These are phyloP conservation scores for Rhinogobio ventralis DNA, from an alignment of 2,797 vertebrate species.

Conservation along the genomic window DNA sequence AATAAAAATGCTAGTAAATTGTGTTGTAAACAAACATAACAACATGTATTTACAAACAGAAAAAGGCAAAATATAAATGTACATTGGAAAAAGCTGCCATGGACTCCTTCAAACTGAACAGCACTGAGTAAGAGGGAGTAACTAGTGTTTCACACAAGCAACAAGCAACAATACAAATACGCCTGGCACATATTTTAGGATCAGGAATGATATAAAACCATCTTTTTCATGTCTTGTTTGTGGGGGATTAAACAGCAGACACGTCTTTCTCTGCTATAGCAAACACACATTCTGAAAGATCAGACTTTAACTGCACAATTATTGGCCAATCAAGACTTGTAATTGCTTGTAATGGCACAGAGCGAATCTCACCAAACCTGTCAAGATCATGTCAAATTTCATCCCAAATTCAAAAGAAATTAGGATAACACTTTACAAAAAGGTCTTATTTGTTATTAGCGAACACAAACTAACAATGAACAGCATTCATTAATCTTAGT, in stretches of 20 bases:
- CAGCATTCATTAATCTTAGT: not conserved
- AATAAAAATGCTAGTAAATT: constrained; percentile 68
- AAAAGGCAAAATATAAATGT: constrained; percentile 48
- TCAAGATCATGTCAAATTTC: constrained; percentile 7
- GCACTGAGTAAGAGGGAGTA: constrained; percentile 15
- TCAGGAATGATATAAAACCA: not conserved
- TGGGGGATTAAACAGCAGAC: not conserved
- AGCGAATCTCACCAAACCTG: not conserved
- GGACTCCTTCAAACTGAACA: constrained; percentile 56
- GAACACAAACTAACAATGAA: not conserved
- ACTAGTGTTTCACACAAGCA: constrained; percentile 25
- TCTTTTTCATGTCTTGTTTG: not conserved
- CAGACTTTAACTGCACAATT: too few species aligned
- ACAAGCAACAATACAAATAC: not conserved
- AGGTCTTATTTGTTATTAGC: not conserved
- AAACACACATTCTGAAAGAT: constrained; percentile 1
- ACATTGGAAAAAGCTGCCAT: constrained; percentile 57
- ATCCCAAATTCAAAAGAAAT: not conserved
- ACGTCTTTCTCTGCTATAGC: not conserved
- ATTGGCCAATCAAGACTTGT: not conserved
- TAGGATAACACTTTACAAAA: not conserved
- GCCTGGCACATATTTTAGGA: not conserved
- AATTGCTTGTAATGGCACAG: not conserved
- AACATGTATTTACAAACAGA: constrained; percentile 80
- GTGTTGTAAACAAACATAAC: constrained; percentile 77